Evolutionary conservation across 2,113 vertebrate genomes (phyloP).

Genomic region (Guaruba guarouba): DNA sequence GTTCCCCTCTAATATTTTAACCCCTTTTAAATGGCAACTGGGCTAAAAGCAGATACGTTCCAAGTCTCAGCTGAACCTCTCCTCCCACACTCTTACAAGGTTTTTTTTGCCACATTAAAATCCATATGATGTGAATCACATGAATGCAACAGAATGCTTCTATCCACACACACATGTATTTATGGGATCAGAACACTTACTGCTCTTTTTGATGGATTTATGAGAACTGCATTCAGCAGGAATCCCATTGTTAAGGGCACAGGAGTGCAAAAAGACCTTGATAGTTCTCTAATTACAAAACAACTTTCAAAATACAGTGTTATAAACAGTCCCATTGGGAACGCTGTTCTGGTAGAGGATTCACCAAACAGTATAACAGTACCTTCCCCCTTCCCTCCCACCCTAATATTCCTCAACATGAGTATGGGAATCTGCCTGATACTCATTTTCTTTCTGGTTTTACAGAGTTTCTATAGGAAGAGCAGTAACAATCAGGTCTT

Average conservation of each 20-base stretch:
- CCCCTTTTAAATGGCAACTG: not conserved
- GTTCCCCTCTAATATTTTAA: not conserved
- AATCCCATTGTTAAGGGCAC: not conserved
- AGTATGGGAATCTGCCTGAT: not conserved
- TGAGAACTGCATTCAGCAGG: not conserved
- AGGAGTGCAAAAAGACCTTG: not conserved
- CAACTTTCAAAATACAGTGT: not conserved
- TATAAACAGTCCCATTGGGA: not conserved
- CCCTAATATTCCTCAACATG: not conserved
- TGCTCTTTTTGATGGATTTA: not conserved
- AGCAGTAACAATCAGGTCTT: not conserved
- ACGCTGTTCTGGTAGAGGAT: not conserved
- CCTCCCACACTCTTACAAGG: not conserved
- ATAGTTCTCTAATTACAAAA: not conserved
- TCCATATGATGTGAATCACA: not conserved
- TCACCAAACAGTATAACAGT: not conserved
- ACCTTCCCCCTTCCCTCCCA: not conserved
- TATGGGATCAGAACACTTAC: not conserved
- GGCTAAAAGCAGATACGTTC: not conserved
- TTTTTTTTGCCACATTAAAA: not conserved
- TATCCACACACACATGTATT: not conserved
- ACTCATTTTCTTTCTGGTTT: not conserved
- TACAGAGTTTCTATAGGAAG: not conserved
- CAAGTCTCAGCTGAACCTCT: not conserved
- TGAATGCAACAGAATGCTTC: not conserved